Conservation (phyloP, 2,888 invertebrate species). For the Lasioglossum leucozonium region DNA sequence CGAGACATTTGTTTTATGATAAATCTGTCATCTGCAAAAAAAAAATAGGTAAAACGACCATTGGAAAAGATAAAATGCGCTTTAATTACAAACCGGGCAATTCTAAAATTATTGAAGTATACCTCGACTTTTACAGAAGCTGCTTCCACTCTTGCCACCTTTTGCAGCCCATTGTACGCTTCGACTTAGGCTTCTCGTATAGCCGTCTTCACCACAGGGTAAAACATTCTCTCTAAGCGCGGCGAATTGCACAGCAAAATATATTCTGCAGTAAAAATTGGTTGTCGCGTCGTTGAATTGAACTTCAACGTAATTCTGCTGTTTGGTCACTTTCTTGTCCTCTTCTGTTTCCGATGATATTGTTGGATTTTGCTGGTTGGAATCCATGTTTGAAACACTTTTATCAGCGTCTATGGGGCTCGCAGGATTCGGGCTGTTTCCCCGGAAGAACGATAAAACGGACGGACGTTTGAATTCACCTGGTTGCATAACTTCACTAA, state of each 20-base stretch:
- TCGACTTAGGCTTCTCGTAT: slow-evolving; percentile 93
- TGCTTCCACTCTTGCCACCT: slow-evolving; percentile 98
- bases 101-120: slow-evolving; percentile 28
- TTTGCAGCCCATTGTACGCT: slow-evolving; percentile 96
- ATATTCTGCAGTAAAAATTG: slow-evolving; percentile 95
- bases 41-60: slow-evolving; percentile 19
- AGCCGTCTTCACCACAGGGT: slow-evolving; percentile 89
- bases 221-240: slow-evolving; percentile 88
- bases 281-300: slow-evolving; percentile 88
- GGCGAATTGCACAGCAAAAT: slow-evolving; percentile 96
- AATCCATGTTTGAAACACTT: slow-evolving; percentile 61
- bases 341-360: slow-evolving; percentile 75
- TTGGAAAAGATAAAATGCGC: neutral
- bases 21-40: slow-evolving; percentile 92
- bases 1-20: slow-evolving; percentile 98
- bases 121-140: slow-evolving; percentile 97
- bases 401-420: slow-evolving; percentile 81
- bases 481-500: slow-evolving; percentile 75
- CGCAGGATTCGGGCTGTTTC: slow-evolving; percentile 79
- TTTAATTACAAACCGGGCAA: neutral
- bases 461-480: slow-evolving; percentile 80
- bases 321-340: slow-evolving; percentile 79
- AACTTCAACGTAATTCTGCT: slow-evolving; percentile 86
- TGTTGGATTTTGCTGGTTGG: slow-evolving; percentile 36
- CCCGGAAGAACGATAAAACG: slow-evolving; percentile 82